These are phyloP conservation scores for Orthosia cruda DNA, from an alignment of 2,888 invertebrate species.

Conservation along the genomic window DNA sequence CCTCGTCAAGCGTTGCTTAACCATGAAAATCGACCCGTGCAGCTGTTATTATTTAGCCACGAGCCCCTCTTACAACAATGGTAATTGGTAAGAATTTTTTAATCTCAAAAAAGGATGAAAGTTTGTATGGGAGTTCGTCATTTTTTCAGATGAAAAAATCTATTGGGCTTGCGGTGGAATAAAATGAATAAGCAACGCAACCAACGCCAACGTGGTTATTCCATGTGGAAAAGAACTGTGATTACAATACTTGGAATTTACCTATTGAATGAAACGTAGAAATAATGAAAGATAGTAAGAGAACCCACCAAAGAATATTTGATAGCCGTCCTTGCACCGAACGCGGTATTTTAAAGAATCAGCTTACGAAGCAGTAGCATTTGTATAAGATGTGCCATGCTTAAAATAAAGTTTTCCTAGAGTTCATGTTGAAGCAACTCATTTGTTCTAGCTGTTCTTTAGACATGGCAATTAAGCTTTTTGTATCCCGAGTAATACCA, in stretches of 20 bases:
- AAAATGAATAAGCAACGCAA: background rate
- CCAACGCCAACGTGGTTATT: background rate
- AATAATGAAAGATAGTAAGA: background rate
- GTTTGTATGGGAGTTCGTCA: background rate
- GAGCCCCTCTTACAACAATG: no score
- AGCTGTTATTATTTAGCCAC: no score
- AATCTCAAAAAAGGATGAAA: background rate
- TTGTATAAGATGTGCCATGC: constrained; percentile 15
- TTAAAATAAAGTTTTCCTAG: constrained; percentile 16
- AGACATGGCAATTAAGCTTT: constrained; percentile 4
- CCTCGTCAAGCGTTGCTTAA: no score
- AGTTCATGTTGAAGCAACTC: constrained; percentile 2
- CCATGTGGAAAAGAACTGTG: background rate
- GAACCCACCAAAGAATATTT: constrained; percentile 11
- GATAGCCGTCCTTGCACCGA: background rate
- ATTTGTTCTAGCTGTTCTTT: background rate
- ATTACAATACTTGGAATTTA: background rate
- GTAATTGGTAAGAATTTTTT: no score
- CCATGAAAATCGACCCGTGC: no score
- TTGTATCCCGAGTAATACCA: background rate
- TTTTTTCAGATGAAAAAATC: background rate
- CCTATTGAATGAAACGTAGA: background rate
- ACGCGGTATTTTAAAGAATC: constrained; percentile 9
- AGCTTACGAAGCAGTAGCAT: constrained; percentile 19
- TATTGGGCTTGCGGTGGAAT: background rate